Percentiles rank a stretch among this genome's conserved stretches.
Conservation (phyloP, 2,113 vertebrate genomes). For the Dicrurus megarhynchus region DNA sequence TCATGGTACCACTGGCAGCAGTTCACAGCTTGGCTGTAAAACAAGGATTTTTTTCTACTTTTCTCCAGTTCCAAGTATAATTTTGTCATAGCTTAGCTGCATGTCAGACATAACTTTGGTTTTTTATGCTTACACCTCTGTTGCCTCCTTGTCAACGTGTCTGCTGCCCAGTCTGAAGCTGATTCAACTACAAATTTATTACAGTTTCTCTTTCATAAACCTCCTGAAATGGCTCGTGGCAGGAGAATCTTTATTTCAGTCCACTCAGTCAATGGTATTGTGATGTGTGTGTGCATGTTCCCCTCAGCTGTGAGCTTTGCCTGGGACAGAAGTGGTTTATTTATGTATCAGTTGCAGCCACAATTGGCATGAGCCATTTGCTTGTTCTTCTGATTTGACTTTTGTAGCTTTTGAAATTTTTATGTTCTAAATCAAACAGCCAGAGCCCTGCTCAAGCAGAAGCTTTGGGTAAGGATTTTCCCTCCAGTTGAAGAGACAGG, state of each 20-base stretch:
- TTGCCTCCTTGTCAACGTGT: background rate
- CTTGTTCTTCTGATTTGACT: background rate
- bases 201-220: background rate
- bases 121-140: background rate
- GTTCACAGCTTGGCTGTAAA: background rate
- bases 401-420: background rate
- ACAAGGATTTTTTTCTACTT: background rate
- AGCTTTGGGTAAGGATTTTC: background rate
- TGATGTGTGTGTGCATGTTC: fast-evolving
- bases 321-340: background rate
- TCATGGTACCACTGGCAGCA: background rate
- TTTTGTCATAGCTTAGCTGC: background rate
- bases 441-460: background rate
- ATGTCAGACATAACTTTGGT: background rate
- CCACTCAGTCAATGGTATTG: background rate
- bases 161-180: background rate
- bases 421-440: background rate
- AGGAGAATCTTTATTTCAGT: background rate
- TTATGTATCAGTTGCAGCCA: background rate
- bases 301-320: background rate
- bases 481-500: background rate
- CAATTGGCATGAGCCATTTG: background rate
- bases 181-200: background rate
- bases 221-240: background rate
- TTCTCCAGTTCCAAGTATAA: background rate